Evolutionary conservation across 1,140 invertebrate genomes (phyloP), one percentile per base, ranked within the genome.

Genomic region (Rhopalosiphum padi): DNA sequence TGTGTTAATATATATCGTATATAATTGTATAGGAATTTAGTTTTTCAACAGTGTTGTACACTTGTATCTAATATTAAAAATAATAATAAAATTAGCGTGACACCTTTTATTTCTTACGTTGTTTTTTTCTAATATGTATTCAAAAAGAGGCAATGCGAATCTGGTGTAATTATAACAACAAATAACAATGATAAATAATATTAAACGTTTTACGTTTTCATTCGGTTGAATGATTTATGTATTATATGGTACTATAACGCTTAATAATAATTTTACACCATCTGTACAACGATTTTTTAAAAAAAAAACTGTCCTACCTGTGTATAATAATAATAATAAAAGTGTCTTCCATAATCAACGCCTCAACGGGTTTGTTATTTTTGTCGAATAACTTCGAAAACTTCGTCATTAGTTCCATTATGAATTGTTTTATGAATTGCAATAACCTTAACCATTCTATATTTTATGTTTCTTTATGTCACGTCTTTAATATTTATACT

Each of bases 161-260:
- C 18, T 53, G 87, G n/a, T 51, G 87, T 88, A 88, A 88, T 30
- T 51, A 88, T 51, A 35, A 88, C 30, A 53, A 35, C 6, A 35
- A 88, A 53, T 23, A 88, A 51, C 43, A 48, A 88, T 25, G 35
- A 51, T n/a, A 88, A 48, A 88, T 88, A 25, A 1, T 88, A 51
- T 37, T 53, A 51, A 51, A 51, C 9, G 23, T 30, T 35, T 35
- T 88, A 51, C 41, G 35, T 53, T 88, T 88, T 51, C 35, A 35
- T 88, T 88, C n/a, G 87, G 46, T 88, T 51, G 87, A 53, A 88
- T 88, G 46, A 88, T 51, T 88, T 88, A n/a, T 87, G 48, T 2
- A 15, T 87, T 51, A 22, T 53, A 88, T 23, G 18, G 18, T 88
- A 88, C 30, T 43, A 46, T 37, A 88, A n/a, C n/a, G 48, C 48